Evolutionary conservation across 1,140 invertebrate species (phyloP), one percentile per base, ranked within the genome.

Genomic region (Hycleus cichorii): DNA sequence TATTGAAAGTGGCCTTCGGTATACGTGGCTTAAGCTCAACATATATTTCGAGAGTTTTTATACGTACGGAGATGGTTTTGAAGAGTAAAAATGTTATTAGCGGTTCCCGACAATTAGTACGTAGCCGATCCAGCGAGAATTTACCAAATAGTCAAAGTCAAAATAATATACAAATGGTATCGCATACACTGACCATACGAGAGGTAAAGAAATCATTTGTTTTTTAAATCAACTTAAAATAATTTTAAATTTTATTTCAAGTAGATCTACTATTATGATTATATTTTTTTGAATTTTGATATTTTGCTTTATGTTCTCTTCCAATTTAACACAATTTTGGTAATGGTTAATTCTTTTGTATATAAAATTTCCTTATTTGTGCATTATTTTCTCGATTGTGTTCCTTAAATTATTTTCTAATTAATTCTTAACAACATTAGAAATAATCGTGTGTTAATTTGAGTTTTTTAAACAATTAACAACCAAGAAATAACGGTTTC

Each of bases 131-230:
- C 24, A 87, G 85, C 45, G 91, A 94, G 75, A 93, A 92, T 78
- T 76, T 94, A 63, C 90, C 90, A 53, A 91, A 89, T 68, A 91
- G 89, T 77, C 90, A 93, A 72, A 91, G 89, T 47, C 91, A 94
- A 80, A 85, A 89, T 75, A 91, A 92, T 77, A 92, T 94, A 60
- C 90, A 93, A 76, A 93, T 92, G 90, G 88, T 91, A 81, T 93
- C 90, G 11, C 89, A 92, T 70, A 94, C 91, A 42, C 81, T 94
- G 58, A 92, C 90, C 59, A 92, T 93, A 67, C 79, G 89, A 80
- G 90, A 94, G 89, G 91, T 94, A 79, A 78, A 73, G 70, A 46
- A 27, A 47, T 9, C 10, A 38, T 49, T 32, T n/a, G n/a, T n/a
- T 2, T 49, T 38, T 49, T n/a, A 5, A 39, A 10, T 39, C 12